A percentile compares a stretch with the other conserved stretches of the same genome.
phyloP scores from a whole-genome alignment of 2,888 invertebrate genomes.

The Rambutsinella grinnellia region DNA sequence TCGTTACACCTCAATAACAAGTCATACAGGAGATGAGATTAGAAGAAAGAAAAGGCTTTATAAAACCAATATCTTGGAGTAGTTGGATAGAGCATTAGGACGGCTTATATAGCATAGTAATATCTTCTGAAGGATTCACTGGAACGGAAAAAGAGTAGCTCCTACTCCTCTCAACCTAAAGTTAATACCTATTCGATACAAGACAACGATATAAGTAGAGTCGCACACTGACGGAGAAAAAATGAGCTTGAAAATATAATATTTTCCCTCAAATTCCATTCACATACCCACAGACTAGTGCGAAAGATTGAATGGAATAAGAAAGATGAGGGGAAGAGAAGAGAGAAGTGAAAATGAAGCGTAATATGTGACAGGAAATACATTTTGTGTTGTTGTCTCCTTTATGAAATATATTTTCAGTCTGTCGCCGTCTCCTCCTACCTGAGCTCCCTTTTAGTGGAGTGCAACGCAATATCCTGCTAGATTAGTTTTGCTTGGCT shows the following conservation, averaged over 20 bases:
- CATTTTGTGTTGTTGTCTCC: conserved; percentile 30
- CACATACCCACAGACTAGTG: neutral
- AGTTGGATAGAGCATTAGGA: conserved; percentile 11
- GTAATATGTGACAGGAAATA: conserved; percentile 49
- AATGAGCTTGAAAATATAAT: neutral
- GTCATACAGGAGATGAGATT: neutral
- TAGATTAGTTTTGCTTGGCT: conserved; percentile 37
- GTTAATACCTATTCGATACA: too few species aligned
- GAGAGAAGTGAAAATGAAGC: conserved; percentile 38
- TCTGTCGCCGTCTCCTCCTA: neutral
- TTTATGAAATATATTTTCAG: too few species aligned
- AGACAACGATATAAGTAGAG: too few species aligned
- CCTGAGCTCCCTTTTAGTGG: neutral
- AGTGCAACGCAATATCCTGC: too few species aligned
- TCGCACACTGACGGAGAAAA: neutral
- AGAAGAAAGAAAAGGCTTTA: conserved; percentile 4
- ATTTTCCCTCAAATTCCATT: neutral
- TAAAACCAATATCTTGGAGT: conserved; percentile 21
- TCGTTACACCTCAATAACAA: conserved; percentile 7
- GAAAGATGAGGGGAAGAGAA: neutral
- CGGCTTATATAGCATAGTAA: conserved; percentile 9
- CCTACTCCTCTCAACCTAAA: too few species aligned
- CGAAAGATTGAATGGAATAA: conserved; percentile 8
- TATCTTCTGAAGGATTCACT: conserved; percentile 10
- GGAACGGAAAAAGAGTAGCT: conserved; percentile 31